A percentile compares a stretch with the other conserved stretches of the same genome.
Evolutionary conservation across 2,888 invertebrate genomes (phyloP).

Genomic region (Tipula vernalis): DNA sequence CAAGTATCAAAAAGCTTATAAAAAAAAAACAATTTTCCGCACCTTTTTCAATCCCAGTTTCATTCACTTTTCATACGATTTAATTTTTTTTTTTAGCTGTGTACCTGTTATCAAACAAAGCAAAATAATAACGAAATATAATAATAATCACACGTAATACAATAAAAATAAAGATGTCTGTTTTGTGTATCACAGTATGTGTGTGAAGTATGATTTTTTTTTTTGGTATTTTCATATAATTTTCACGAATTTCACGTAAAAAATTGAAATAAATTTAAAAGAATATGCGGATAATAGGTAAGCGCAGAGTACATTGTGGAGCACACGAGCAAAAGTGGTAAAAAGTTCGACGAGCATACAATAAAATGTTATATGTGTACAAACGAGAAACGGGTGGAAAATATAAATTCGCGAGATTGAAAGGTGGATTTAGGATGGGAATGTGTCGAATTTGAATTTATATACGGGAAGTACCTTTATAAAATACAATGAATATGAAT

Average conservation of each 20-base stretch:
- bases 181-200: not conserved
- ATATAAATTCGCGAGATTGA: not conserved
- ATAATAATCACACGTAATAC: conserved; percentile 4
- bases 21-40: not conserved
- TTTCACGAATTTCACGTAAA: not conserved
- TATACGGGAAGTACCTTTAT: not conserved
- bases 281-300: not conserved
- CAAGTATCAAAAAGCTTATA: not conserved
- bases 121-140: not conserved
- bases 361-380: not conserved
- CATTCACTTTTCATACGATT: not conserved
- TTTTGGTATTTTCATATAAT: not conserved
- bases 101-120: not conserved
- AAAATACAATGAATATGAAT: not conserved
- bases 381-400: not conserved
- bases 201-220: not conserved
- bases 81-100: not conserved
- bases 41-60: not conserved
- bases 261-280: not conserved
- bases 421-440: not conserved
- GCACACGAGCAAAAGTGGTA: not conserved
- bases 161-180: not conserved
- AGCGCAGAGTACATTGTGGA: not conserved
- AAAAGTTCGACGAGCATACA: not conserved
- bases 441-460: not conserved